Evolutionary conservation across 1,140 invertebrate genomes (phyloP).

Genomic region (Vollenhovia emeryi): DNA sequence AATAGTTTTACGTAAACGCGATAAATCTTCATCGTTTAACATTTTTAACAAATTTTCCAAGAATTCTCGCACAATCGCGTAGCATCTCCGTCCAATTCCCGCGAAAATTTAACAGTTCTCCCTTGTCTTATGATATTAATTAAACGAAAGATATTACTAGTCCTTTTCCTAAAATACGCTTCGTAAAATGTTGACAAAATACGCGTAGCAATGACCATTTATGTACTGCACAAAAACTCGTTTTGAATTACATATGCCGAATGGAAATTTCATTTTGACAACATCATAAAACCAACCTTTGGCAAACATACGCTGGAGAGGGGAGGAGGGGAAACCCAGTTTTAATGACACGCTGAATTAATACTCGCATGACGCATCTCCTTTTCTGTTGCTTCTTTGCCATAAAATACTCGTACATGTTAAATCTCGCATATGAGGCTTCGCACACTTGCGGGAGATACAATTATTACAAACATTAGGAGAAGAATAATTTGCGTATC

Average conservation of each 20-base stretch:
- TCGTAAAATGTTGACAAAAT: conserved; percentile 36
- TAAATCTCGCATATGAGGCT: conserved; percentile 34
- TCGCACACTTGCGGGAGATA: background rate
- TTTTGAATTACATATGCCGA: conserved; percentile 65
- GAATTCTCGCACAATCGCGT: background rate
- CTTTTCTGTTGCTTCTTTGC: conserved; percentile 17
- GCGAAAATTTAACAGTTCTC: background rate
- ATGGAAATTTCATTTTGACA: conserved; percentile 71
- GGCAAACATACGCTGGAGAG: conserved; percentile 46
- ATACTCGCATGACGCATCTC: conserved; percentile 50
- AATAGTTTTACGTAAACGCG: background rate
- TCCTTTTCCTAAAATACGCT: conserved; percentile 17
- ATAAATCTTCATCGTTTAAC: background rate
- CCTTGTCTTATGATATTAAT: conserved; percentile 11
- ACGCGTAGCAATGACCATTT: conserved; percentile 10
- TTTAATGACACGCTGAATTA: conserved; percentile 69
- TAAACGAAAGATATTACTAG: conserved; percentile 8
- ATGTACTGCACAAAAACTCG: conserved; percentile 35
- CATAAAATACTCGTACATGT: conserved; percentile 21
- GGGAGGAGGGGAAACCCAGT: too few relatives aligned
- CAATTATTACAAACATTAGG: conserved; percentile 15
- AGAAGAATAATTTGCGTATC: background rate
- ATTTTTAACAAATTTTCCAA: background rate
- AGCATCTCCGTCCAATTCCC: background rate
- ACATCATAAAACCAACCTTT: conserved; percentile 66